Base-by-base conservation (phyloP, 2,113 vertebrate species). In the Saimiri boliviensis region DNA sequence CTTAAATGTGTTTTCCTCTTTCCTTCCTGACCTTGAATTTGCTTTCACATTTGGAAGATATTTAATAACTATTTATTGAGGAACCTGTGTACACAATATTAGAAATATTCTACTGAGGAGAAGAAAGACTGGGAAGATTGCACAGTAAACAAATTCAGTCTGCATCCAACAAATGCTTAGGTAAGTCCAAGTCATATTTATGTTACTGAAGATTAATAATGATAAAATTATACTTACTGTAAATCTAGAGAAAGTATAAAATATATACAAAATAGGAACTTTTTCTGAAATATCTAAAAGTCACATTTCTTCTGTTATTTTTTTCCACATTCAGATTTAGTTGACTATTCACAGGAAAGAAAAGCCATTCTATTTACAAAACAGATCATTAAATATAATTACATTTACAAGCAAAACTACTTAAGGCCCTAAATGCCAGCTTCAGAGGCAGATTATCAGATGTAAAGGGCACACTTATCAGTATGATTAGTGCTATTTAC, bases 321-420 rank as follows among this genome's bases (percentile, higher is more conserved):
- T 90, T 93, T 21, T 70, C 70, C 66, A 93, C 37, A 56, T 82
- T 83, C 68, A 76, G 66, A 84, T 83, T 89, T 25, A 90, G 47
- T 11, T 58, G 82, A 91, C 30, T 45, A 17, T 25, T 25, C 79
- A 74, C 68, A 73, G 63, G 63, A 92, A 97, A 40, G 80, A 93
- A 88, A 87, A 87, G 37, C 4, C 85, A 56, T 45, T 81, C 70
- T 71, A 84, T 90, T 95, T 54, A 91, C 80, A 85, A 94, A 96
- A 87, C 85, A 97, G 60, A 71, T 81, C 68, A 91, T 85, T 95
- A 79, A 86, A 86, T 77, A 87, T 81, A 93, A 97, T 97, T 83
- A 91, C 45, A 90, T 79, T 97, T 93, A 76, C 6, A 56, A 88
- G 47, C 49, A 76, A 93, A 73, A 84, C 16, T 42, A 74, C 47